Evolutionary conservation across 2,797 vertebrate species (phyloP).

Genomic region (Aplochiton taeniatus): DNA sequence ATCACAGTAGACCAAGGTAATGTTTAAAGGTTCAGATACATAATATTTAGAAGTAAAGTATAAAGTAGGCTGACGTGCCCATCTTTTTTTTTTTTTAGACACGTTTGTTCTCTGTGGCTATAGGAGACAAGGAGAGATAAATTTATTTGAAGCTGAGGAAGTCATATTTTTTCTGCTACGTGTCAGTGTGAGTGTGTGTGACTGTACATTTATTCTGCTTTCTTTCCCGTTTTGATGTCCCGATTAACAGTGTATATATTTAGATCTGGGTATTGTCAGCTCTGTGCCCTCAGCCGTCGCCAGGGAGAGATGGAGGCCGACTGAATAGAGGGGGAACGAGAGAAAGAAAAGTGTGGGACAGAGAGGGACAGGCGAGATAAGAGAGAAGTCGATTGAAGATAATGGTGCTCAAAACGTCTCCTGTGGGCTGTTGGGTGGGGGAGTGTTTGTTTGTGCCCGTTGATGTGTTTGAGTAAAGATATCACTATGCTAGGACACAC

Average conservation of each 20-base stretch:
- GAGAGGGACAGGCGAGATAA: not conserved
- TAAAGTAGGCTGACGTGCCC: too few relatives aligned
- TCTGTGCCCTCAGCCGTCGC: not conserved
- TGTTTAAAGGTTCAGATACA: too few relatives aligned
- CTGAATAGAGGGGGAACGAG: not conserved
- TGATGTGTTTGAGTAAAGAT: constrained; percentile 23
- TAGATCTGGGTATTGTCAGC: constrained; percentile 43
- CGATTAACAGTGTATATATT: constrained; percentile 67
- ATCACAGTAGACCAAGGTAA: too few relatives aligned
- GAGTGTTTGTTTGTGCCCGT: constrained; percentile 4
- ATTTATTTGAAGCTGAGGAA: too few relatives aligned
- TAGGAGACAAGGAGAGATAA: too few relatives aligned
- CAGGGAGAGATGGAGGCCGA: not conserved
- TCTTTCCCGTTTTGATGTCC: constrained; percentile 51
- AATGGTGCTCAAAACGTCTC: not conserved
- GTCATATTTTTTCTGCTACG: not conserved
- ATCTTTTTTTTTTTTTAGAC: too few relatives aligned
- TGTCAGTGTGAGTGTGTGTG: constrained; percentile 32
- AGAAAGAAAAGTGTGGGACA: constrained; percentile 13
- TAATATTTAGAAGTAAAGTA: too few relatives aligned
- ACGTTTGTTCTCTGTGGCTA: too few relatives aligned
- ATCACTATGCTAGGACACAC: not conserved
- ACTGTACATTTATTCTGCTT: constrained; percentile 33
- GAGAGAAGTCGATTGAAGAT: not conserved
- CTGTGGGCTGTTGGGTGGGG: constrained; percentile 1